Evolutionary conservation across 2,797 vertebrate species (phyloP).

Genomic region (Mionectes olivaceus): DNA sequence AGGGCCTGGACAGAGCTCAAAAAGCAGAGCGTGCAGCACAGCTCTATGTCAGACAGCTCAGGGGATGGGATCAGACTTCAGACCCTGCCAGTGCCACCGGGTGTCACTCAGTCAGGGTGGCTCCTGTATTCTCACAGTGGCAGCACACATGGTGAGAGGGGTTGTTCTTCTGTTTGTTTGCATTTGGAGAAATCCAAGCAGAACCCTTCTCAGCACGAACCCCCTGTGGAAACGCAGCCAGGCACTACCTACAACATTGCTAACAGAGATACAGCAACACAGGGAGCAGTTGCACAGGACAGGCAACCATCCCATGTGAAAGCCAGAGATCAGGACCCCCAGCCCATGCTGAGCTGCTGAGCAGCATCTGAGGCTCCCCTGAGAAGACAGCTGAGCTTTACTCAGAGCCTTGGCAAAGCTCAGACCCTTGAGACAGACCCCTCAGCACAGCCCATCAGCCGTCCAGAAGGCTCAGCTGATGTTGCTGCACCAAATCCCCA

Average conservation of each 20-base stretch:
- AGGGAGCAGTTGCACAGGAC: not conserved
- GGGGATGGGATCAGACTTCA: not conserved
- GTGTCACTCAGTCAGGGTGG: accelerated
- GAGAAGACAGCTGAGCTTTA: not conserved
- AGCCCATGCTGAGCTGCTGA: not conserved
- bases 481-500: not conserved
- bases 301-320: not conserved
- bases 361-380: not conserved
- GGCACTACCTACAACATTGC: accelerated
- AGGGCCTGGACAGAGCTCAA: constrained; percentile 16
- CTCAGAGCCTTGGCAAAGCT: not conserved
- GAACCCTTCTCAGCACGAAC: not conserved
- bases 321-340: not conserved
- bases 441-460: not conserved
- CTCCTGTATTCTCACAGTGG: not conserved
- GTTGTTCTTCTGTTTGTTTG: not conserved
- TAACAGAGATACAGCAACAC: not conserved
- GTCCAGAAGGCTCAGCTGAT: not conserved
- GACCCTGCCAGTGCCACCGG: accelerated
- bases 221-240: not conserved
- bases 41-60: not conserved
- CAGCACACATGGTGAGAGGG: accelerated
- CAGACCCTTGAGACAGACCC: not conserved
- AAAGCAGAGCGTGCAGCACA: not conserved
- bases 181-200: not conserved